Base-by-base conservation (phyloP, 2,113 vertebrate species). In the Austrofundulus limnaeus region DNA sequence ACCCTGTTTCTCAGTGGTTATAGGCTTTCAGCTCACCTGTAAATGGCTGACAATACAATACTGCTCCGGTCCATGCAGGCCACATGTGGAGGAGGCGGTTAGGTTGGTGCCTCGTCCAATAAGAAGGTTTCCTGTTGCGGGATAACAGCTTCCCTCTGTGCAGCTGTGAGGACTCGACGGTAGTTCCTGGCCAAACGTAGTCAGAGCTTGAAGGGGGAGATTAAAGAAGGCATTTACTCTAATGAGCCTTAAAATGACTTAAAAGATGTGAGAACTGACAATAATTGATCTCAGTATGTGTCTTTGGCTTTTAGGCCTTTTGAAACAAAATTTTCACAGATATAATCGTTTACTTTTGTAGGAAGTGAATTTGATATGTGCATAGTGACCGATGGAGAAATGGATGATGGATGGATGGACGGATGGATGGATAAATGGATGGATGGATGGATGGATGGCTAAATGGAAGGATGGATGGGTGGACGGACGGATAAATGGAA, bases 11-110 rank as follows among this genome's bases (percentile, higher is more conserved):
- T 11, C 17, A 7, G 1, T 74, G 34, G 23, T 37, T 45, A 17
- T 57, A 14, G 15, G 6, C 48, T 51, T 53, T 21, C 20, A 25
- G 11, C 75, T 72, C 58, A 94, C 93, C 92, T 94, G 92, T 16
- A 94, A 88, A 69, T 95, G 93, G 85, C 93, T 95, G 85, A 95
- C 92, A 0, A 95, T 93, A 66, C 94, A 97, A 84, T 92, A 96
- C 2, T 82, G 84, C 61, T 95, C 88, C 0, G 90, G 91, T 6
- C 70, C 23, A 0, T 83, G 15, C 47, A 94, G 70, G 19, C 92
- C 94, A 0, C 94, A 96, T 3, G 94, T 94, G 23, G 94, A 95
- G 14, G 92, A 93, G 59, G 91, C 72, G 0, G 72, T 86, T 43
- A 96, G 83, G 50, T 77, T 92, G 51, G 86, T 28, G 3, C 86